Base-by-base conservation (phyloP, 2,888 invertebrate genomes). In the Pherbina coryleti region DNA sequence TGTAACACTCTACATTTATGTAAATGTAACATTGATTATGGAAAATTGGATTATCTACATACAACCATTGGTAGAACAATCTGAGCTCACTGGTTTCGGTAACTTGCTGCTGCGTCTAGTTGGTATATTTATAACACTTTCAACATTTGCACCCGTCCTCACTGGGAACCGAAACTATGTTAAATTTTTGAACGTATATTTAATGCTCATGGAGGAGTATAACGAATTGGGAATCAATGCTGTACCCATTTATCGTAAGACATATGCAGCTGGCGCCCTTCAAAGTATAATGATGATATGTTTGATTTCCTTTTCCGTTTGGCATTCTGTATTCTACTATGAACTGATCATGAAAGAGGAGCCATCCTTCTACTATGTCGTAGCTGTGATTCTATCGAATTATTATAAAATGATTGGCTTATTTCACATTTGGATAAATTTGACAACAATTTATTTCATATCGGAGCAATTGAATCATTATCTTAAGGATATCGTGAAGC, bases 271-370 rank as follows among this genome's bases (percentile, higher is more conserved):
- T 0, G 77, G 76, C n/a, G 3, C 60, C 1, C 5, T 22, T 0
- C 53, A 57, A 0, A 70, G 76, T 7, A 0, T 78, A 3, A 2
- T 34, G 0, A 60, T 81, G 8, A 11, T 75, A 1, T 44, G 5
- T 2, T 1, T 78, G 11, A 17, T 83, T 7, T 0, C 72, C 2
- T 80, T 82, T 34, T 79, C 81, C n/a, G 81, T 81, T 37, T 81
- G 81, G 80, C 85, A 85, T 81, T 81, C 83, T 11, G 76, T 83
- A 11, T 78, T 77, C 55, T 85, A 83, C 79, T 85, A 82, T 72
- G 77, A 82, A 57, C 14, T 77, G 4, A 79, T 85, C 17, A 82
- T 80, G 0, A 53, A 81, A 5, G 76, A 78, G n/a, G 69, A 81
- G 1, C 82, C 84, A 0, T 71, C 78, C 0, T 31, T 82, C 0